Evolutionary conservation across 2,888 invertebrate species (phyloP), one percentile per base, ranked within the genome.

Genomic region (Microchrysa polita): DNA sequence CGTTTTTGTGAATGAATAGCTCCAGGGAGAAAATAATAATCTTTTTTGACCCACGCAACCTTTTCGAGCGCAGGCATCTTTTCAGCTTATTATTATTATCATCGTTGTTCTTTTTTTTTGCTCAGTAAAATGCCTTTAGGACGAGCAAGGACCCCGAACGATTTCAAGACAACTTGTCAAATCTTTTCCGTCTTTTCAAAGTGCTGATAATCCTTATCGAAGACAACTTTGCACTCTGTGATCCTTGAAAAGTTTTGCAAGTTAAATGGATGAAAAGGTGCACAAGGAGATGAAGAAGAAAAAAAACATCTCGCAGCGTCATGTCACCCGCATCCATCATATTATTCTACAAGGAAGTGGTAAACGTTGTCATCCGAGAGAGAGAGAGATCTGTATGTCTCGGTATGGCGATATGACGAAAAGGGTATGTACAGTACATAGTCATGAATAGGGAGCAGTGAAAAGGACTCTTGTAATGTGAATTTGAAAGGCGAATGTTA

Each of bases 221-320:
- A 57, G 55, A 22, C 59, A 59, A 59, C 59, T 59, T 59, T 59
- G 9, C n/a, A 59, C 59, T 59, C n/a, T 22, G 27, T 34, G 27
- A 14, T 9, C 9, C 12, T 23, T 23, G 14, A 4, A 27, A 59
- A 59, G 27, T 59, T 59, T 59, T 23, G 55, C 18, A 18, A 57
- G 5, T 57, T 57, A 18, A 18, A 57, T 20, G 18, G 12, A 18
- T 18, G 2, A 16, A 57, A 57, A 57, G 57, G n/a, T 57, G 5
- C 16, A 57, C 7, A 57, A 57, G 16, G 12, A 22, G 10, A 57
- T 18, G n/a, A n/a, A n/a, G n/a, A n/a, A n/a, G n/a, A n/a, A n/a
- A n/a, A n/a, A n/a, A n/a, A n/a, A n/a, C n/a, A n/a, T 18, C 55
- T 4, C 5, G 22, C 18, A 53, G 5, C n/a, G n/a, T n/a, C n/a